A percentile compares a stretch with the other conserved stretches of the same genome.
Conservation (phyloP, 1,140 invertebrate species). For the Leucophenga varia region DNA sequence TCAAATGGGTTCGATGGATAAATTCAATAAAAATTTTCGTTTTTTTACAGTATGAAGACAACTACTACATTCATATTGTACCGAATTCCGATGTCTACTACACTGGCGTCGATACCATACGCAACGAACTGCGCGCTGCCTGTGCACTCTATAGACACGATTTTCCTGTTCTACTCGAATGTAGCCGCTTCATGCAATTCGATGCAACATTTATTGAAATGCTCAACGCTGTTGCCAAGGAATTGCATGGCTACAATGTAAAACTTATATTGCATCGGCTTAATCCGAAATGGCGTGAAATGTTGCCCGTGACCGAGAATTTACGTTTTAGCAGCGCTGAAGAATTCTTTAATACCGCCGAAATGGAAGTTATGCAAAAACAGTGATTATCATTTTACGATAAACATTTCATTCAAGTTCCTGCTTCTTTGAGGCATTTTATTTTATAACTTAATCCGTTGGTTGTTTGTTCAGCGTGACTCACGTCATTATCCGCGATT, state of each 20-base stretch:
- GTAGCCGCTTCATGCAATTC: constrained; percentile 61
- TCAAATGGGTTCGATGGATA: too few species aligned
- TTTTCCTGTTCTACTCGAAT: constrained; percentile 64
- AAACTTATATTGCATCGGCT: constrained; percentile 38
- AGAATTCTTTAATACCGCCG: constrained; percentile 18
- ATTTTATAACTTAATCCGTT: too few species aligned
- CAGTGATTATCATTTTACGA: too few species aligned
- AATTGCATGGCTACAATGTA: constrained; percentile 32
- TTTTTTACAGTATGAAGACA: constrained; percentile 25
- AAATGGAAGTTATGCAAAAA: too few species aligned
- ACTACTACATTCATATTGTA: constrained; percentile 61
- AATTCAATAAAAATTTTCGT: not conserved
- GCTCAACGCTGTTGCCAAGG: constrained; percentile 45
- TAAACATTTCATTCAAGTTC: too few species aligned
- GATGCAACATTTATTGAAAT: constrained; percentile 68
- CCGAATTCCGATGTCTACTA: constrained; percentile 67
- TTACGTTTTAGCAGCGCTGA: constrained; percentile 33
- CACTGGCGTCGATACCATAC: constrained; percentile 64
- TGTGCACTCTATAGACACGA: constrained; percentile 46
- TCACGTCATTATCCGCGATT: too few species aligned
- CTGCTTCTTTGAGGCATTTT: too few species aligned
- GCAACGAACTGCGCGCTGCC: constrained; percentile 58
- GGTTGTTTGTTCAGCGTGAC: too few species aligned
- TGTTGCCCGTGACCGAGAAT: constrained; percentile 34
- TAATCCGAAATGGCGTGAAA: constrained; percentile 33